phyloP scores from a whole-genome alignment of 2,113 vertebrate genomes.

The Nothobranchius kuhntae region DNA sequence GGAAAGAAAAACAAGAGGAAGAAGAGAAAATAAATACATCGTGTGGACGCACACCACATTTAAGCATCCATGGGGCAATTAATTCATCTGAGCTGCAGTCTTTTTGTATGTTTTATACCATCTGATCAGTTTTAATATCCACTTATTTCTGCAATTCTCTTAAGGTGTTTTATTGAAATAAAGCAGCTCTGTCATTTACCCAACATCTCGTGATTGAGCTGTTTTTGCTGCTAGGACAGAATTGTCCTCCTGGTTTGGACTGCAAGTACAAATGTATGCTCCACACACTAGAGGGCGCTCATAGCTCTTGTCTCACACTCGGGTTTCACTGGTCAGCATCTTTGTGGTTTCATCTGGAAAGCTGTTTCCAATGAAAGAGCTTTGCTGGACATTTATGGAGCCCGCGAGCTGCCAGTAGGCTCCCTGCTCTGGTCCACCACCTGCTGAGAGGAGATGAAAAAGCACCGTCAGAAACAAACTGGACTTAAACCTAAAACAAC shows the following conservation, averaged over 20 bases:
- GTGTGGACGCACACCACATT: background rate
- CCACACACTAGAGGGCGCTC: constrained; percentile 66
- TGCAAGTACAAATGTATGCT: background rate
- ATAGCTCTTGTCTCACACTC: constrained; percentile 26
- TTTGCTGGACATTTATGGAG: constrained; percentile 35
- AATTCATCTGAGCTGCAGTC: no score
- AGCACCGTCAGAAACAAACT: background rate
- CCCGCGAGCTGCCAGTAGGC: constrained; percentile 5
- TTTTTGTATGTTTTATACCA: no score
- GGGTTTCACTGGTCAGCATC: background rate
- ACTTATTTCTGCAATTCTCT: no score
- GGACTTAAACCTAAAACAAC: background rate
- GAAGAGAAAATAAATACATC: background rate
- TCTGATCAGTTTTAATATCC: no score
- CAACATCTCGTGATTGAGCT: background rate
- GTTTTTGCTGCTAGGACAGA: background rate
- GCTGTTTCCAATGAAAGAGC: constrained; percentile 9
- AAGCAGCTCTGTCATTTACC: no score
- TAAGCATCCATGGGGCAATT: no score
- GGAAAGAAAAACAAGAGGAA: constrained; percentile 5
- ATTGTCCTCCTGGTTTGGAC: background rate
- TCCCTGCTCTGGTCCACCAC: constrained; percentile 13
- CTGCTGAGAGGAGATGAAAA: constrained; percentile 6
- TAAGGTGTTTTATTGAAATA: no score
- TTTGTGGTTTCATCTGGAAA: background rate